Conservation (phyloP, 1,140 invertebrate species). For the Arctopsyche grandis region DNA sequence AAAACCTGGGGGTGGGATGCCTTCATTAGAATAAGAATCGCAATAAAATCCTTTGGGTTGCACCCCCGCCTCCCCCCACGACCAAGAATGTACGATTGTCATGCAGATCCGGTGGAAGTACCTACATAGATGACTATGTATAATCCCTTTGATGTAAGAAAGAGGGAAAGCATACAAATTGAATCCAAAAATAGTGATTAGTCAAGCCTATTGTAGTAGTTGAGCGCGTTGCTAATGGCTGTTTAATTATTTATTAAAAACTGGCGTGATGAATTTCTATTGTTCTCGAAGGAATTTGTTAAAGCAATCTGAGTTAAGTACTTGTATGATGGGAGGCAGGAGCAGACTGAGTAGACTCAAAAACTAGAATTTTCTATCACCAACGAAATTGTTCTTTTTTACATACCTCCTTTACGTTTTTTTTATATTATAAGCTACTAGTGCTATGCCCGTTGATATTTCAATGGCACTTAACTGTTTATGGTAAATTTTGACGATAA, state of each 20-base stretch:
- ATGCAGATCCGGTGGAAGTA: conserved; percentile 50
- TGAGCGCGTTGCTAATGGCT: background rate
- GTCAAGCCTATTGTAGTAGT: conserved; percentile 16
- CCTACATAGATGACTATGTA: conserved; percentile 38
- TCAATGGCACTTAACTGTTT: no score
- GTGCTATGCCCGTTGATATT: no score
- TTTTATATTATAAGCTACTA: no score
- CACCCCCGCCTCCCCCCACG: background rate
- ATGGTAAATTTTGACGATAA: no score
- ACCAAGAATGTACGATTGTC: conserved; percentile 45
- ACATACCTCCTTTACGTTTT: no score
- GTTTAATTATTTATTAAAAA: background rate
- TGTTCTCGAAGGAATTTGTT: background rate
- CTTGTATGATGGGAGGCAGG: no score
- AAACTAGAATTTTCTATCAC: no score
- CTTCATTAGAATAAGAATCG: conserved; percentile 56
- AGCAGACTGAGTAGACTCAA: no score
- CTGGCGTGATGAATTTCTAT: background rate
- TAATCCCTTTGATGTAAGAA: conserved; percentile 48
- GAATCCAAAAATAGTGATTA: conserved; percentile 16
- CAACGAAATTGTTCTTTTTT: no score
- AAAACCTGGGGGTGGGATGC: conserved; percentile 1
- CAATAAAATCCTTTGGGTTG: conserved; percentile 49
- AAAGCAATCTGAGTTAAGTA: no score
- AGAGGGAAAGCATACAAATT: background rate